Base-by-base conservation (phyloP, 2,888 invertebrate species). In the Enchytraeus crypticus region DNA sequence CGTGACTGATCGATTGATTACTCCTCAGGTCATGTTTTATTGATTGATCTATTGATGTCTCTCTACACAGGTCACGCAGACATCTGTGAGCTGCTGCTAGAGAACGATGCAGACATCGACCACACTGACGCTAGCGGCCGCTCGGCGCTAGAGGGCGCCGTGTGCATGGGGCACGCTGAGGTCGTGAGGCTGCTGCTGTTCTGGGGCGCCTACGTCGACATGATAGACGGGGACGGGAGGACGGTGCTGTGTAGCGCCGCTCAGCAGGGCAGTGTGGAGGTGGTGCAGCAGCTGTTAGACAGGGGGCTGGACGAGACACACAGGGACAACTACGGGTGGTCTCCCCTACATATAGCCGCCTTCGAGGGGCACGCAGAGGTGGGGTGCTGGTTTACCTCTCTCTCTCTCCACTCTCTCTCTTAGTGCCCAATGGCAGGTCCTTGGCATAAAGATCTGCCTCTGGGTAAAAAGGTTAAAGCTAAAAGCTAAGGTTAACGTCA, bases 191-290 rank as follows among this genome's bases (percentile, higher is more conserved):
- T 82, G 91, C 81, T 95, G 67, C 83, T 95, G 66, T 92, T 92
- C 81, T 93, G 93, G 93, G 93, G 93, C 45, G 92, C 92, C 65
- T 90, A 91, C 73, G 91, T 93, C 57, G 95, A 95, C 81, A 87
- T 87, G 71, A 93, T 95, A 83, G 95, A 96, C 81, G 85, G 87
- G 3, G 93, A 93, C 78, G 95, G 95, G 0, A 84, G 95, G 45
- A 95, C 93, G 0, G 92, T 82, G 38, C 73, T 83, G 32, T 80
- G 81, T 59, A 77, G 81, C 34, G 81, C 82, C 4, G 77, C 81
- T 11, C 67, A 66, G 53, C 69, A 69, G 56, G 69, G 61, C 47
- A 62, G 45, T 33, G 88, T 88, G 38, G 89, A 90, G 70, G 92
- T 93, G 8, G 93, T 95, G 0, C 84, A 89, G 26, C 89, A 90